Conservation (phyloP, 2,797 vertebrate genomes). For the Kryptolebias ocellatus region DNA sequence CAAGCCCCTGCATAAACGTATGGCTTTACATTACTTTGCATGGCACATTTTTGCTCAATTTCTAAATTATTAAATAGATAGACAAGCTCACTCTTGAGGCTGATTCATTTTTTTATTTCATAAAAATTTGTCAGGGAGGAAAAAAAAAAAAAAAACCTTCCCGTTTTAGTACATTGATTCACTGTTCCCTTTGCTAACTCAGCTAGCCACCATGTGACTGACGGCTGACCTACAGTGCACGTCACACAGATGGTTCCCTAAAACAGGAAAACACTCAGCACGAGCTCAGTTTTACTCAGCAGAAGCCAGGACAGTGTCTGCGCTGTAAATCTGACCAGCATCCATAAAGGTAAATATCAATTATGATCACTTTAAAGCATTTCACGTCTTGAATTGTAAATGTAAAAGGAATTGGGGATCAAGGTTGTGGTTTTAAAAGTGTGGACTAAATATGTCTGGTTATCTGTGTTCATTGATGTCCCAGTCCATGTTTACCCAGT, state of each 20-base stretch:
- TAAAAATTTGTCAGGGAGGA: background rate
- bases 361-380: slow-evolving; percentile 12
- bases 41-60: background rate
- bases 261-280: slow-evolving; percentile 75
- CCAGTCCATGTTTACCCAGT: slow-evolving; percentile 22
- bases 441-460: slow-evolving; percentile 11
- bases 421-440: slow-evolving; percentile 1
- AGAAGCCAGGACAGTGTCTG: slow-evolving; percentile 29
- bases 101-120: background rate
- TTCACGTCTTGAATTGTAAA: background rate
- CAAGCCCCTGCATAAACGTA: background rate
- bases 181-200: slow-evolving; percentile 37
- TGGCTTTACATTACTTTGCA: background rate
- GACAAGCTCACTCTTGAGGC: background rate
- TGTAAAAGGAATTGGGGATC: background rate
- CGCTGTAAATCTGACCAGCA: slow-evolving; percentile 34
- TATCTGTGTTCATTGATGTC: slow-evolving; percentile 32
- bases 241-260: slow-evolving; percentile 61
- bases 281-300: slow-evolving; percentile 61
- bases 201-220: slow-evolving; percentile 60
- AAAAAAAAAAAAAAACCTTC: background rate
- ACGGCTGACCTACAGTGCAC: slow-evolving; percentile 50
- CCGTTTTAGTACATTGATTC: slow-evolving; percentile 33
- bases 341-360: slow-evolving; percentile 49
- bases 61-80: background rate